These are phyloP conservation scores for Leptinotarsa defecta DNA, from an alignment of 1,140 invertebrate species.

Conservation along the genomic window DNA sequence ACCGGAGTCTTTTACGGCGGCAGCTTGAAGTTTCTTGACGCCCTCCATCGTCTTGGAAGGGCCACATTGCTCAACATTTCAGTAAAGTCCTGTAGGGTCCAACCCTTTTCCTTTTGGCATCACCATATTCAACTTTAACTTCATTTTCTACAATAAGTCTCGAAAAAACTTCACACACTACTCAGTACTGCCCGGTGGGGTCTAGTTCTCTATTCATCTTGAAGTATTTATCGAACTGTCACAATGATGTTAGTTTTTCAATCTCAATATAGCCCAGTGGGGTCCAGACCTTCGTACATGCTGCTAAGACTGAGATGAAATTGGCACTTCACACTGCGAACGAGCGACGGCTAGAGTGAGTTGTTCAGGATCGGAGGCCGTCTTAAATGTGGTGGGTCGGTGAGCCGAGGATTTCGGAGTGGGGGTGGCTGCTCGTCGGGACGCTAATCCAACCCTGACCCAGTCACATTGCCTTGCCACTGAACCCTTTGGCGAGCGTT, in stretches of 20 bases:
- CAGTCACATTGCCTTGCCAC: constrained; percentile 54
- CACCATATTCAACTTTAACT: constrained; percentile 32
- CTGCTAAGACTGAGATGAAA: constrained; percentile 30
- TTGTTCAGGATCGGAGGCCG: constrained; percentile 33
- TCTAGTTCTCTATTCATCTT: constrained; percentile 54
- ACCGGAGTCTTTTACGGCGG: constrained; percentile 54
- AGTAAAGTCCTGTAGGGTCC: constrained; percentile 56
- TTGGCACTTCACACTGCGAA: constrained; percentile 23
- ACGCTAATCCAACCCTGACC: constrained; percentile 53
- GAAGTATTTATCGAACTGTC: neutral
- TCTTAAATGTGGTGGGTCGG: constrained; percentile 48
- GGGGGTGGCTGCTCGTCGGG: constrained; percentile 43
- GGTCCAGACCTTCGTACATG: constrained; percentile 50
- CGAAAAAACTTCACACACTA: constrained; percentile 26
- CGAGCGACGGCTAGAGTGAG: constrained; percentile 43
- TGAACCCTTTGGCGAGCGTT: constrained; percentile 41
- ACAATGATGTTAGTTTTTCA: neutral
- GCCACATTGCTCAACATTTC: constrained; percentile 45
- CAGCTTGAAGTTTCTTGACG: constrained; percentile 55
- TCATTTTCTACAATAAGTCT: constrained; percentile 20
- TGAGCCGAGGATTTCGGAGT: constrained; percentile 40
- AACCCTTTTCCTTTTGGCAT: constrained; percentile 50
- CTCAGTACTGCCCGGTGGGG: constrained; percentile 53
- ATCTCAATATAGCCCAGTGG: constrained; percentile 49
- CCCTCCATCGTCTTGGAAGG: constrained; percentile 53